phyloP scores from a whole-genome alignment of 2,888 invertebrate species.

The Automeris io region DNA sequence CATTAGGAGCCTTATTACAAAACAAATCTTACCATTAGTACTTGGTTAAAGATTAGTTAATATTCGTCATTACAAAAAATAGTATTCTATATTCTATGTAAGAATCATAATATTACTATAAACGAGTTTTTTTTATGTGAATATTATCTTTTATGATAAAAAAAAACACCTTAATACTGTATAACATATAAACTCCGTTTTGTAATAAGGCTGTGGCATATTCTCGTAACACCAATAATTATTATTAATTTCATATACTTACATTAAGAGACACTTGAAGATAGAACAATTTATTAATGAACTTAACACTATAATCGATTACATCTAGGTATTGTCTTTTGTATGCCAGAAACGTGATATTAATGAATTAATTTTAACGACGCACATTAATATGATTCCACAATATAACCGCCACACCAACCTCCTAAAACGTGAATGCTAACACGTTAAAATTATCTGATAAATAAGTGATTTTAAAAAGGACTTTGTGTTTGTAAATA shows the following conservation, averaged over 20 bases:
- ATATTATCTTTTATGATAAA: too few relatives aligned
- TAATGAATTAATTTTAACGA: conserved; percentile 54
- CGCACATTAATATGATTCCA: conserved; percentile 31
- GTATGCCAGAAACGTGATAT: conserved; percentile 69
- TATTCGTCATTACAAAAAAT: too few relatives aligned
- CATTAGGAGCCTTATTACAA: too few relatives aligned
- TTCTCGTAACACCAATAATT: conserved; percentile 55
- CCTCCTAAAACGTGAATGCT: conserved; percentile 32
- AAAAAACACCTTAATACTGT: too few relatives aligned
- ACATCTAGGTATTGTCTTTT: conserved; percentile 79
- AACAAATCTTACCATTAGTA: too few relatives aligned
- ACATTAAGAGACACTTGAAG: conserved; percentile 73
- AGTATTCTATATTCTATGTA: too few relatives aligned
- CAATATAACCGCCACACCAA: conserved; percentile 57
- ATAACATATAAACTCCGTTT: too few relatives aligned
- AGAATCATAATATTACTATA: too few relatives aligned
- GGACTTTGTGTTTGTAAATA: conserved; percentile 50
- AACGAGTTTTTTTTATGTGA: too few relatives aligned
- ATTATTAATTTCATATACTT: conserved; percentile 65
- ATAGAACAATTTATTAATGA: conserved; percentile 72
- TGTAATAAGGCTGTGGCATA: too few relatives aligned
- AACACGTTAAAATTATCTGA: conserved; percentile 44
- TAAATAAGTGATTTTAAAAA: conserved; percentile 41
- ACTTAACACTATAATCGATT: conserved; percentile 74
- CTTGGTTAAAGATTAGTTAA: too few relatives aligned